These are phyloP conservation scores for Eledona agricola DNA, from an alignment of 2,888 invertebrate species.

Conservation along the genomic window DNA sequence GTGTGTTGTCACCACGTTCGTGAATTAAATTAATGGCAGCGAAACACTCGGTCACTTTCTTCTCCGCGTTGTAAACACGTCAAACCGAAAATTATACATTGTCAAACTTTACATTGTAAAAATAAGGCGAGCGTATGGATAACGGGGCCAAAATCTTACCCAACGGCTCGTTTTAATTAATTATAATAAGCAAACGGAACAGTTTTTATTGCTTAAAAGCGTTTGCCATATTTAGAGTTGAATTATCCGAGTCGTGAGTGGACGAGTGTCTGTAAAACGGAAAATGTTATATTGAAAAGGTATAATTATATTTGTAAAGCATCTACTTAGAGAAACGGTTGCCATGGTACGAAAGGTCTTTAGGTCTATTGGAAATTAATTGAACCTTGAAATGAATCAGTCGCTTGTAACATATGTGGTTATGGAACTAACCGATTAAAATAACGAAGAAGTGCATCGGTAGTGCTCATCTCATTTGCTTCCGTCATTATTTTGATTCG, in stretches of 20 bases:
- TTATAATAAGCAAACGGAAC: not conserved
- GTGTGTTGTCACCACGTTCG: no score
- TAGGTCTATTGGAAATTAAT: no score
- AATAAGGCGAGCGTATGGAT: slow-evolving; percentile 2
- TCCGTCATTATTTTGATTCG: no score
- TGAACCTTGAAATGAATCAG: no score
- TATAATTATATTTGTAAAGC: no score
- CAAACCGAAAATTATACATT: slow-evolving; percentile 10
- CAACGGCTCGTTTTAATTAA: slow-evolving; percentile 11
- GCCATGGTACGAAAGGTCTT: no score
- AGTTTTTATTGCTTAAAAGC: slow-evolving; percentile 1
- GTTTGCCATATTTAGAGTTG: slow-evolving; percentile 14
- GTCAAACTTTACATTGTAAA: slow-evolving; percentile 6
- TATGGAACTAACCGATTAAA: no score
- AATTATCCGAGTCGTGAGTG: slow-evolving; percentile 6
- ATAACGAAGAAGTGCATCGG: no score
- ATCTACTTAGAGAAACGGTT: no score
- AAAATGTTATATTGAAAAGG: not conserved
- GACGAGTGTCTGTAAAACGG: not conserved
- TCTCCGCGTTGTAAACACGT: slow-evolving; percentile 5
- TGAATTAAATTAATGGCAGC: slow-evolving; percentile 4
- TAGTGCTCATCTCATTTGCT: no score
- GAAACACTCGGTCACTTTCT: slow-evolving; percentile 4
- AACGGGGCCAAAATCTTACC: slow-evolving; percentile 5
- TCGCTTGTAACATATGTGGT: no score